Conservation (phyloP, 2,113 vertebrate species). For the Callocephalon fimbriatum region DNA sequence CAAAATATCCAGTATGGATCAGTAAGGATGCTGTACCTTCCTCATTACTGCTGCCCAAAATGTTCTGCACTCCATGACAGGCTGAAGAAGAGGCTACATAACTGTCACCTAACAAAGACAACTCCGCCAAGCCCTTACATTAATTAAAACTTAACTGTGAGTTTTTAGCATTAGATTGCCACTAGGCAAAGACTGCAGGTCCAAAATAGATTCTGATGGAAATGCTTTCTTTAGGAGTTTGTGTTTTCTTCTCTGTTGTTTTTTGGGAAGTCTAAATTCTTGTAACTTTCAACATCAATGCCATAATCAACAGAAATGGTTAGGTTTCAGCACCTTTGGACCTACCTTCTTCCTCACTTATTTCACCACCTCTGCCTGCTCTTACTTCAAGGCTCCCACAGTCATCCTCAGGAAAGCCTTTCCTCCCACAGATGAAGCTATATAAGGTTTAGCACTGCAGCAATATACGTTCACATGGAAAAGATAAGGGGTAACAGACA, state of each 20-base stretch:
- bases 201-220: too few species aligned
- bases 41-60: background rate
- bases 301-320: background rate
- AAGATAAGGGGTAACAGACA: background rate
- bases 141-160: background rate
- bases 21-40: background rate
- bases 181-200: background rate
- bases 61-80: accelerated
- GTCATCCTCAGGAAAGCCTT: background rate
- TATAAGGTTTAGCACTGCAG: too few species aligned
- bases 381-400: background rate
- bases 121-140: background rate
- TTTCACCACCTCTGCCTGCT: background rate
- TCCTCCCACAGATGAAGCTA: background rate
- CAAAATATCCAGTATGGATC: background rate
- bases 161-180: too few species aligned
- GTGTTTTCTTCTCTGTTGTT: background rate
- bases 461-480: background rate
- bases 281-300: background rate
- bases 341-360: background rate
- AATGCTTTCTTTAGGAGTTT: background rate
- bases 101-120: background rate
- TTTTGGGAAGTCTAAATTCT: background rate
- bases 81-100: background rate
- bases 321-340: background rate